Conservation (phyloP, 2,797 vertebrate genomes). For the Taeniopygia guttata region DNA sequence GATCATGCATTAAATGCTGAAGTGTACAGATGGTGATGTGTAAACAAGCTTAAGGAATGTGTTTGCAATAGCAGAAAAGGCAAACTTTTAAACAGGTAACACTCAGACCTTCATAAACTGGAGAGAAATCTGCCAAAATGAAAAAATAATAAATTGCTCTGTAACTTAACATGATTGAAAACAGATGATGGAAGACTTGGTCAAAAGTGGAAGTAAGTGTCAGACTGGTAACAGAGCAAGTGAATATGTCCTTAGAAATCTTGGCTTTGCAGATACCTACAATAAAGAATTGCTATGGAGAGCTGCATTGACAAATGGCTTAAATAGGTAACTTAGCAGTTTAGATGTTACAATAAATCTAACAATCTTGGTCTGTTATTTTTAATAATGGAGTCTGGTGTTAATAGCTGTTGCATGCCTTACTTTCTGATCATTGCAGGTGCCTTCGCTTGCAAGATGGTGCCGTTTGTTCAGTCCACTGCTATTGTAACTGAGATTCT, state of each 20-base stretch:
- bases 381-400: background rate
- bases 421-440: constrained; percentile 56
- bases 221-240: background rate
- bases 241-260: background rate
- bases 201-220: background rate
- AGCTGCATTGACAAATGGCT: background rate
- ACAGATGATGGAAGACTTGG: background rate
- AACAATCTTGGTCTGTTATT: background rate
- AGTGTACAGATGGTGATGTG: background rate
- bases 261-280: background rate
- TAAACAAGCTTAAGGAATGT: background rate
- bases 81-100: background rate
- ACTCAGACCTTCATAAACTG: background rate
- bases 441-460: constrained; percentile 79
- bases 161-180: background rate
- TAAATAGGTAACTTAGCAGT: background rate
- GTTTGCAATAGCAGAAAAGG: background rate
- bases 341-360: background rate
- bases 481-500: constrained; percentile 80
- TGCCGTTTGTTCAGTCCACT: constrained; percentile 77
- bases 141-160: background rate
- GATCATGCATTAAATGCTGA: background rate
- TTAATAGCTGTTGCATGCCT: background rate
- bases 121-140: background rate
- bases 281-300: background rate